Evolutionary conservation across 2,888 invertebrate species (phyloP).

Genomic region (Cloeon dipterum): DNA sequence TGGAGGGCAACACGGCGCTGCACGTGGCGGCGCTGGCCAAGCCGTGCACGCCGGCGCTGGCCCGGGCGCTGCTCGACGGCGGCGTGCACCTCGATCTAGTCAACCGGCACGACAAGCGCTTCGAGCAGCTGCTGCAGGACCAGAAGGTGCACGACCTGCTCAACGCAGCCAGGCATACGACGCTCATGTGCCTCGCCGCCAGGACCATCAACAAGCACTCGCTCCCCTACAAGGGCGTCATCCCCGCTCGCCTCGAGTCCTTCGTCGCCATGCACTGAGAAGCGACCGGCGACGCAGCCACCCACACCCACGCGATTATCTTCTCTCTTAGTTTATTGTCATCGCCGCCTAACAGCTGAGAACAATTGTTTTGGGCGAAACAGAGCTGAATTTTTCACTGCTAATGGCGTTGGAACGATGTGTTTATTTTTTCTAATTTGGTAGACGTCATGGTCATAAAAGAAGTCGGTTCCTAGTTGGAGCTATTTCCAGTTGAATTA

Average conservation of each 20-base stretch:
- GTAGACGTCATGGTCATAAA: too few relatives aligned
- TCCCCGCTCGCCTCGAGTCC: slow-evolving; percentile 19
- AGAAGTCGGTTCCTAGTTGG: too few relatives aligned
- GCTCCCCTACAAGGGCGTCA: slow-evolving; percentile 18
- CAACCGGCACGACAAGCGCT: slow-evolving; percentile 53
- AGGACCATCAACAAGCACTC: slow-evolving; percentile 32
- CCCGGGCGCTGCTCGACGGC: slow-evolving; percentile 44
- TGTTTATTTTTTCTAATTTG: too few relatives aligned
- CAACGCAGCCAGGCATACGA: slow-evolving; percentile 53
- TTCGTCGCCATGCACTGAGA: slow-evolving; percentile 21
- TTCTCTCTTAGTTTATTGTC: too few relatives aligned
- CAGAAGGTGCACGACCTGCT: slow-evolving; percentile 40
- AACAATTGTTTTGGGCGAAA: too few relatives aligned
- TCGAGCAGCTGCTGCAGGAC: slow-evolving; percentile 29
- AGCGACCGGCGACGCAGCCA: too few relatives aligned
- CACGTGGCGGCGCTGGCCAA: slow-evolving; percentile 57
- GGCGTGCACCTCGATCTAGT: slow-evolving; percentile 73
- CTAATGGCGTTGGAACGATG: too few relatives aligned
- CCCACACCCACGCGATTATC: too few relatives aligned
- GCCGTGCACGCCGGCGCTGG: slow-evolving; percentile 45
- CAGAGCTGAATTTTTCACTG: too few relatives aligned
- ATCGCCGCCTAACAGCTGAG: too few relatives aligned
- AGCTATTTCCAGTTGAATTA: too few relatives aligned
- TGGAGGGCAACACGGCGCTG: slow-evolving; percentile 67
- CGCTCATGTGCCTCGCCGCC: slow-evolving; percentile 70